phyloP scores from a whole-genome alignment of 2,888 invertebrate species.

The Blastobasis adustella region DNA sequence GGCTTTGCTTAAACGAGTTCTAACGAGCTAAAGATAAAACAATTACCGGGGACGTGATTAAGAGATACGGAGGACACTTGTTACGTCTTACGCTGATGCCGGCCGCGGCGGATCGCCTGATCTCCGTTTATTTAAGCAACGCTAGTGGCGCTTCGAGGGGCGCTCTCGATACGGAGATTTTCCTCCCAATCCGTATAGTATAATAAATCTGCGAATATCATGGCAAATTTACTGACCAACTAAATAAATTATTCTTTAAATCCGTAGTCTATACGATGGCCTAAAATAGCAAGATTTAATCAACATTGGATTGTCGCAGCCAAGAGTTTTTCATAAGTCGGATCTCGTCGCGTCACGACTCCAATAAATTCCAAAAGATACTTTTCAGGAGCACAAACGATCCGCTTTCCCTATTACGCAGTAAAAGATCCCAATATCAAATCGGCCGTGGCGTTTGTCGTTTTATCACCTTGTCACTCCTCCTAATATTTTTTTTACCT shows the following conservation, averaged over 20 bases:
- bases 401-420: constrained; percentile 50
- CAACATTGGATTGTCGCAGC: neutral
- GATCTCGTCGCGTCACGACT: constrained; percentile 22
- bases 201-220: no score
- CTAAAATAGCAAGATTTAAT: no score
- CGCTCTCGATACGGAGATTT: constrained; percentile 12
- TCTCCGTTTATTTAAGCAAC: no score
- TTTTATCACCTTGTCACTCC: constrained; percentile 65
- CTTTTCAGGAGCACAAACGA: constrained; percentile 29
- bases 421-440: constrained; percentile 60
- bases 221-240: no score
- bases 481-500: constrained; percentile 60
- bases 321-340: constrained; percentile 1
- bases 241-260: no score
- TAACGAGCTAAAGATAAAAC: constrained; percentile 75
- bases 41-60: constrained; percentile 72
- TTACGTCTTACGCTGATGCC: constrained; percentile 58
- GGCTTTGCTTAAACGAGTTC: constrained; percentile 75
- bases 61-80: constrained; percentile 72
- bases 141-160: constrained; percentile 24
- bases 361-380: constrained; percentile 39
- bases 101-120: no score
- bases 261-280: no score
- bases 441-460: constrained; percentile 59
- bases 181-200: neutral